Base-by-base conservation (phyloP, 2,797 vertebrate species). In the Danionella dracula region DNA sequence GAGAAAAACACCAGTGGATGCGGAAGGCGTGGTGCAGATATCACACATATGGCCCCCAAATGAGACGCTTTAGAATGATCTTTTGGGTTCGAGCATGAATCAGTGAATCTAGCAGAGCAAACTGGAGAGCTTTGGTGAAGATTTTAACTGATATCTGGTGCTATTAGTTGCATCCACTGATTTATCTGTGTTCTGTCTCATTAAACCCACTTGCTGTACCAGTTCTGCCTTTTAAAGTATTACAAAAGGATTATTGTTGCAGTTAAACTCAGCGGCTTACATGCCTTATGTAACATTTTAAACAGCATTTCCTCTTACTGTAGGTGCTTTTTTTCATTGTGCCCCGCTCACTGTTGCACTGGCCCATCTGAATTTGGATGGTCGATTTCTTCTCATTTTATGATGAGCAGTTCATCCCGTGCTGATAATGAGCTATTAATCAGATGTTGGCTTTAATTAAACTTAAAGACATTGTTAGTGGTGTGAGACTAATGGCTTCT, bases 391-490 rank as follows among this genome's bases (percentile, higher is more conserved):
- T 51, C n/a, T 44, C 17, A 12, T 12, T 37, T 5, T 34, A 5
- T 23, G 19, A 34, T 42, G 13, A 15, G 34, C 4, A 23, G 37
- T 11, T 3, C 23, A 10, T 19, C 21, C n/a, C 12, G 27, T 17
- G 32, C 8, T 3, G 44, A 8, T 31, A 48, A 12, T 15, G 31
- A 40, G 12, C 12, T 53, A 27, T 66, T 81, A 61, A 67, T 68
- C 70, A 72, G 27, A 62, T 73, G 60, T 57, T 63, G 68, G 68
- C 82, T 67, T 66, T 46, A 45, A 73, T 82, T 71, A 74, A 81
- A 74, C 40, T 62, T 70, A 61, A 73, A 72, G 34, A 70, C 21
- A 19, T 46, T 15, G 8, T 34, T 34, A 46, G 17, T 60, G 42
- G 31, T 0, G 17, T 35, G 27, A 60, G 35, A 60, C 15, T 1